These are phyloP conservation scores for Cephalopachus bancanus DNA, from an alignment of 2,797 vertebrate genomes.

Conservation along the genomic window DNA sequence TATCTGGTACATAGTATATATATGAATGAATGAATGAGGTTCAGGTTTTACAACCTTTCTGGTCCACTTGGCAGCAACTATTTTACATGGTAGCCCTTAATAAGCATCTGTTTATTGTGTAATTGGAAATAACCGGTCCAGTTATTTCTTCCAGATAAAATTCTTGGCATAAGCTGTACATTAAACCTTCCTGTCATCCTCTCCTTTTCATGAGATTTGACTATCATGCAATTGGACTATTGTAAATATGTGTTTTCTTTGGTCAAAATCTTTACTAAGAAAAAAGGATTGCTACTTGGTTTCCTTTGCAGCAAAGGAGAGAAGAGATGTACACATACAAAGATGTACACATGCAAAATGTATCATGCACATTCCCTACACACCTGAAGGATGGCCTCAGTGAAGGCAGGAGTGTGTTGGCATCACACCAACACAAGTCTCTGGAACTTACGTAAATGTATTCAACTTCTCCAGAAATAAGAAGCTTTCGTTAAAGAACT, in stretches of 20 bases:
- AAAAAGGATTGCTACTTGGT: conserved; percentile 60
- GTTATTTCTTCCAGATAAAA: conserved; percentile 57
- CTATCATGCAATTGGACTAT: not conserved
- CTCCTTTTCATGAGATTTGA: not conserved
- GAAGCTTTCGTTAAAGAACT: conserved; percentile 66
- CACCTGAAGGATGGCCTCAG: conserved; percentile 61
- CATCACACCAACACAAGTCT: conserved; percentile 58
- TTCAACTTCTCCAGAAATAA: conserved; percentile 61
- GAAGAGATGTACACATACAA: not conserved
- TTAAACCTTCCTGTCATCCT: conserved; percentile 21
- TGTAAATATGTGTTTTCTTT: conserved; percentile 63
- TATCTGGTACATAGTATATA: not conserved
- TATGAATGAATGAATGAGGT: not conserved
- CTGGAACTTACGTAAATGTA: conserved; percentile 65
- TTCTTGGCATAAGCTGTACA: not conserved
- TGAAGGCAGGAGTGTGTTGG: conserved; percentile 26
- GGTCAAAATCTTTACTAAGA: conserved; percentile 4
- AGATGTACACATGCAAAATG: not conserved
- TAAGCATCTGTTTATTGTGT: not conserved
- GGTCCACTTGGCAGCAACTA: not conserved
- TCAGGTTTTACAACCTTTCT: conserved; percentile 27
- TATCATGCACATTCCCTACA: conserved; percentile 49
- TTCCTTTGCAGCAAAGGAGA: conserved; percentile 57
- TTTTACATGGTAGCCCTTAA: not conserved
- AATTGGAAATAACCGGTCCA: not conserved